Evolutionary conservation across 2,888 invertebrate genomes (phyloP), one percentile per base, ranked within the genome.

Genomic region (Philhelius pedissequus): DNA sequence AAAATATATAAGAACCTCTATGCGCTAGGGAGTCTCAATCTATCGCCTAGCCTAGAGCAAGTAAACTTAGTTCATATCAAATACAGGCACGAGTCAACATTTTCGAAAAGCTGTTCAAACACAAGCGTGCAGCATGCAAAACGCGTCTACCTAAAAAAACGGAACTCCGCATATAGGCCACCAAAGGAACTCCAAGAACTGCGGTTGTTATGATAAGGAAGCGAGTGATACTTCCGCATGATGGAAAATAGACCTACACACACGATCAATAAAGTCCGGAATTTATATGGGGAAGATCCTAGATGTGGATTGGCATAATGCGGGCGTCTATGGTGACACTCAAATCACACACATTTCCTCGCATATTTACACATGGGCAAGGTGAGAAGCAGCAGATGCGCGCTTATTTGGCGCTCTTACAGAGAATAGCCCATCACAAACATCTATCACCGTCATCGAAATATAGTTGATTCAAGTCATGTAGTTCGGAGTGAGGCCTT

Each of bases 101-200:
- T 80, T 70, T 56, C 13, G 18, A 60, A 79, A 84, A 84, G 84
- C 84, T 84, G 84, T 76, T 68, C 75, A 84, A 84, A 84, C 75
- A 84, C 25, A 52, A 71, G n/a, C 48, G 35, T 75, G 66, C 79
- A 60, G n/a, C 75, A 84, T 71, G 80, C 75, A 75, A 83, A 79
- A 70, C 52, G 74, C 83, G 69, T 48, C 11, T 70, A 64, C 79
- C 74, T 79, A 79, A 73, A 73, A 78, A 71, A 78, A n/a, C n/a
- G n/a, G n/a, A n/a, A n/a, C n/a, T n/a, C n/a, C n/a, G n/a, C n/a
- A n/a, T n/a, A n/a, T n/a, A n/a, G n/a, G n/a, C n/a, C n/a, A n/a
- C n/a, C n/a, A 40, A 66, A 78, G 83, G 79, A 83, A 83, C 69
- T 43, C 40, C 9, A 43, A 62, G 45, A 79, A 74, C 25, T 62